Conservation (phyloP, 2,797 vertebrate genomes). For the Myotis myotis region DNA sequence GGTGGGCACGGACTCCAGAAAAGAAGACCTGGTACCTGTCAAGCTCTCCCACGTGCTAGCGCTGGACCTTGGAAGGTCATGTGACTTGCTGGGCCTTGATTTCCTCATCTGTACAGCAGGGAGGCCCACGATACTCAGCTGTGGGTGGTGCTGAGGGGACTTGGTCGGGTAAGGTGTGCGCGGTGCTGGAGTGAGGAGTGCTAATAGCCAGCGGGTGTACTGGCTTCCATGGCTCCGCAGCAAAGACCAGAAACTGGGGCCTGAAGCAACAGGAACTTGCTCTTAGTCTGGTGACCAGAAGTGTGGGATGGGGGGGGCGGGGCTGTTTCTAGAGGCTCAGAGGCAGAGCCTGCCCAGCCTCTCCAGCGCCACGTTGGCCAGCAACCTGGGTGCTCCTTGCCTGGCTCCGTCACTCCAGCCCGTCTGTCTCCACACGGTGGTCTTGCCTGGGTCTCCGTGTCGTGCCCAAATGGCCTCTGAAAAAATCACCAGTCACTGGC, state of each 20-base stretch:
- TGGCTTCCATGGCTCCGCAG: fast-evolving
- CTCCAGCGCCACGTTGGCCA: neutral
- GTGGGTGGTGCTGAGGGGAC: neutral
- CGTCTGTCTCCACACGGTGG: neutral
- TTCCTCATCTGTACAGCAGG: neutral
- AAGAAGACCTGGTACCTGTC: neutral
- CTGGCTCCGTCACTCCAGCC: neutral
- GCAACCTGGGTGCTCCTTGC: neutral
- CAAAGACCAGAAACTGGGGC: neutral
- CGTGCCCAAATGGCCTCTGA: neutral
- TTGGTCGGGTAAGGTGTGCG: neutral
- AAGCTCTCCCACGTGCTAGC: neutral
- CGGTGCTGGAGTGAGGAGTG: fast-evolving
- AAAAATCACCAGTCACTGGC: neutral
- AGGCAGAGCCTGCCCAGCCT: neutral
- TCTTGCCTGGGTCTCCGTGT: neutral
- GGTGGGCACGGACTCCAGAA: neutral
- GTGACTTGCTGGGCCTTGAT: neutral
- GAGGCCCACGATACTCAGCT: neutral
- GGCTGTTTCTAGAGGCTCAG: too few species aligned
- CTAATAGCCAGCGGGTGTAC: fast-evolving
- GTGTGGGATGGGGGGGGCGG: neutral
- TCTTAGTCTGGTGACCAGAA: neutral
- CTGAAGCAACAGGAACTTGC: neutral
- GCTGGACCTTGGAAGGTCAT: neutral